Conservation (phyloP, 1,140 invertebrate genomes). For the Drosophila melanogaster region Release_6_plus_ISO1_MT NC_004354.4:22635001-22635500, state of each 20-base stretch:
- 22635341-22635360: too few species aligned
- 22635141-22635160: background rate
- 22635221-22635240: too few species aligned
- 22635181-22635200: too few species aligned
- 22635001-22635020: background rate
- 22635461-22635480: background rate
- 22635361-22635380: background rate
- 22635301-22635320: background rate
- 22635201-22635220: too few species aligned
- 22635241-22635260: too few species aligned
- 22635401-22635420: background rate
- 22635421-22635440: background rate
- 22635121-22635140: background rate
- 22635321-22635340: conserved; percentile 2
- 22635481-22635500: conserved; percentile 8
- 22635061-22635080: background rate
- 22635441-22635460: background rate
- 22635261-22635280: background rate
- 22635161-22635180: too few species aligned
- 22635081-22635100: conserved; percentile 12
- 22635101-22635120: background rate
- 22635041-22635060: conserved; percentile 14
- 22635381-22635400: too few species aligned
- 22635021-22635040: background rate
- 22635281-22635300: background rate